Base-by-base conservation (phyloP, 1,140 invertebrate species). In the Drosophila parabipectinata region DNA sequence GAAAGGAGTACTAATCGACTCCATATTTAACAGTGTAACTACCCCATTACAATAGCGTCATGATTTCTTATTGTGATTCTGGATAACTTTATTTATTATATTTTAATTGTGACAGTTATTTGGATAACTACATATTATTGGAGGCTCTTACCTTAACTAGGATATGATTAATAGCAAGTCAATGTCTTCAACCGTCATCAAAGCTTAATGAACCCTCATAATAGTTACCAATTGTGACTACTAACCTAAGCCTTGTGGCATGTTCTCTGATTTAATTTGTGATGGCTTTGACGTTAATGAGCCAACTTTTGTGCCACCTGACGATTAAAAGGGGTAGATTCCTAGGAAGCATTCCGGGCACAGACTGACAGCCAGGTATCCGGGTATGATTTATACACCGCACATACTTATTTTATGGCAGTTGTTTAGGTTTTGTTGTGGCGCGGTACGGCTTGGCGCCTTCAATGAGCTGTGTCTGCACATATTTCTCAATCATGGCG, bases 321-420 rank as follows among this genome's bases (percentile, higher is more conserved):
- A 24, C 18, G 18, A 67, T 69, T 24, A 57, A 54, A 57, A 30
- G 10, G 21, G 44, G 18, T 69, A 10, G 9, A 50, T 37, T 56
- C 21, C n/a, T 1, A 30, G 26, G n/a, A 48, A 9, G 24, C 14
- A 12, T 3, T 30, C 12, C 15, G 8, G 9, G 15, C 7, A n/a
- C 50, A 30, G 41, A 37, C 51, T 64, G 41, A 37, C 63, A 67
- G 63, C n/a, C 44, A 24, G 44, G 63, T 67, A 59, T 72, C 4
- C 39, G 30, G 55, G 48, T 68, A 73, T 85, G 82, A 87, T 85
- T 85, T 85, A 85, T 81, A 61, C 69, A 34, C 39, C n/a, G 47
- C 69, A 77, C 74, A 87, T 78, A 75, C 82, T 75, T 78, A 60
- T 87, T 85, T 87, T 78, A 85, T 82, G 78, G 62, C 59, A 58